Evolutionary conservation across 2,113 vertebrate species (phyloP).

Genomic region (Oxyura jamaicensis): DNA sequence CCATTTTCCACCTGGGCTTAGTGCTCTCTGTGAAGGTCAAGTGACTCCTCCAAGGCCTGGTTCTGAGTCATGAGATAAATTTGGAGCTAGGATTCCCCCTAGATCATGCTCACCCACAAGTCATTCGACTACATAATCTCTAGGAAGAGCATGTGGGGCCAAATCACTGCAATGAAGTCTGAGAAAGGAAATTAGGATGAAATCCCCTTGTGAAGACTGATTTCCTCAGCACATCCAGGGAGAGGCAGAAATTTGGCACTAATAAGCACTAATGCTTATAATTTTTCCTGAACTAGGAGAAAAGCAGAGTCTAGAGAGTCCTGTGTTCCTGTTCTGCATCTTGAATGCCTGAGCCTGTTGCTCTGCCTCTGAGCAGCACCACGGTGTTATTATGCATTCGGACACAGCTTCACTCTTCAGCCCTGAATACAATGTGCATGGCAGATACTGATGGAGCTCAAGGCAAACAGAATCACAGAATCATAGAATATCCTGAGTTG

Average conservation of each 20-base stretch:
- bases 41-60: background rate
- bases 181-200: background rate
- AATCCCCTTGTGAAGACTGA: background rate
- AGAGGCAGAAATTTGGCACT: background rate
- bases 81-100: conserved; percentile 12
- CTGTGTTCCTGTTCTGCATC: background rate
- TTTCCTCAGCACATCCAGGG: background rate
- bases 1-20: background rate
- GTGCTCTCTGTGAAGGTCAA: background rate
- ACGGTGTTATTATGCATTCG: background rate
- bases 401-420: background rate
- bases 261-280: background rate
- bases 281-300: background rate
- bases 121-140: background rate
- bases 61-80: conserved; percentile 36
- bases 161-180: background rate
- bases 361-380: background rate
- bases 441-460: background rate
- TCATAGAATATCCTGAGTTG: too few species aligned
- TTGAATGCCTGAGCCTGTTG: background rate
- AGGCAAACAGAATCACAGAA: background rate
- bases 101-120: background rate
- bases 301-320: background rate
- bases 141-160: background rate
- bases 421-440: background rate